These are phyloP conservation scores for Trachelus tabidus DNA, from an alignment of 2,888 invertebrate genomes.

Conservation along the genomic window DNA sequence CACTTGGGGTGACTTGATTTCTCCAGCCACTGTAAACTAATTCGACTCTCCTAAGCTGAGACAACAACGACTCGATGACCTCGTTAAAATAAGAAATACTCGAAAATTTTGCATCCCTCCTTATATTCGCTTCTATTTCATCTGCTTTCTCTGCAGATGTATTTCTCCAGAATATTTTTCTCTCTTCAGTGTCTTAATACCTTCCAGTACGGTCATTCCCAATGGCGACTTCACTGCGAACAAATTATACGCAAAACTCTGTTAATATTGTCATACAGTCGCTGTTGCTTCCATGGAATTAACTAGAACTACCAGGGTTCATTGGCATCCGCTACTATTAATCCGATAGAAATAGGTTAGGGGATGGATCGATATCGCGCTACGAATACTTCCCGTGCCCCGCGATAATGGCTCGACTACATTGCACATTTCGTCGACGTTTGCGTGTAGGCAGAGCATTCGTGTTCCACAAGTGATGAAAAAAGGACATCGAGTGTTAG, in stretches of 20 bases:
- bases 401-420: neutral
- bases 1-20: neutral
- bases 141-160: neutral
- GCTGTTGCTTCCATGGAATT: neutral
- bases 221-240: neutral
- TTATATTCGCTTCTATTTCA: neutral
- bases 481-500: neutral
- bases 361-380: neutral
- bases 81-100: neutral
- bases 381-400: neutral
- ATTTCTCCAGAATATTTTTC: neutral
- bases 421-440: neutral
- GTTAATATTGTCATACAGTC: neutral
- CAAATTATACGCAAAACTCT: neutral
- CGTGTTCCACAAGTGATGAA: neutral
- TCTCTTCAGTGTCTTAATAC: neutral
- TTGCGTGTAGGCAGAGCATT: neutral
- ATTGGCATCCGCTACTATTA: neutral
- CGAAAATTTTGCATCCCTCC: neutral
- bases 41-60: neutral
- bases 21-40: neutral
- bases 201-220: neutral
- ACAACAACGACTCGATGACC: neutral
- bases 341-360: neutral
- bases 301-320: neutral